Evolutionary conservation across 2,888 invertebrate species (phyloP), one percentile per base, ranked within the genome.

Genomic region (Barypeithes pellucidus): DNA sequence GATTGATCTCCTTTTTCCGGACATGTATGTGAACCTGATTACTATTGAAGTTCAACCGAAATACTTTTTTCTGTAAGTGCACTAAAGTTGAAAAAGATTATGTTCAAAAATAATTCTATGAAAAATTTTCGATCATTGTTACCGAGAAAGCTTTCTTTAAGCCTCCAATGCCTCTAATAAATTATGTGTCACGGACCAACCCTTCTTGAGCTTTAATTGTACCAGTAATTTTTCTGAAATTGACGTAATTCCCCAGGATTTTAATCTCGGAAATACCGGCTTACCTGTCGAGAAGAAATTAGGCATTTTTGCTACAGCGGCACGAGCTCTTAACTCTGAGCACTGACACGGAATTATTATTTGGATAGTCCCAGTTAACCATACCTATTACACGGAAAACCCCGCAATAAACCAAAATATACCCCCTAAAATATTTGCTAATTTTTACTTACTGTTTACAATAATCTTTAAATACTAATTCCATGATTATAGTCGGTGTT

Each of bases 361-460:
- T 57, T 16, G 16, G 16, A 57, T 12, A 33, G 8, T 57, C 54
- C 16, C 16, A n/a, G 1, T 8, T 14, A 29, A 24, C 16, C 33
- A 29, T 29, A 29, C 29, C 29, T 29, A 29, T 9, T 5, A 8
- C 4, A 39, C 16, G 50, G 50, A 50, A 54, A 54, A 2, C 14
- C 29, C 52, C 7, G 33, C 33, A 57, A 57, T 57, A 57, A 57
- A 57, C 33, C 33, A 16, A 33, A 39, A n/a, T n/a, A 33, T 9
- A 36, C 16, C 33, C n/a, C 18, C 33, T 33, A 33, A 57, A 33
- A 57, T 57, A 33, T 57, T 33, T 33, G 54, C 33, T 36, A 33
- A 57, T 33, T 33, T 29, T 33, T 57, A 18, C 33, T 57, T 29
- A 29, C 14, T 16, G 54, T 33, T 50, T 22, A 33, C 33, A 16